Base-by-base conservation (phyloP, 2,888 invertebrate species). In the Fragum whitleyi region DNA sequence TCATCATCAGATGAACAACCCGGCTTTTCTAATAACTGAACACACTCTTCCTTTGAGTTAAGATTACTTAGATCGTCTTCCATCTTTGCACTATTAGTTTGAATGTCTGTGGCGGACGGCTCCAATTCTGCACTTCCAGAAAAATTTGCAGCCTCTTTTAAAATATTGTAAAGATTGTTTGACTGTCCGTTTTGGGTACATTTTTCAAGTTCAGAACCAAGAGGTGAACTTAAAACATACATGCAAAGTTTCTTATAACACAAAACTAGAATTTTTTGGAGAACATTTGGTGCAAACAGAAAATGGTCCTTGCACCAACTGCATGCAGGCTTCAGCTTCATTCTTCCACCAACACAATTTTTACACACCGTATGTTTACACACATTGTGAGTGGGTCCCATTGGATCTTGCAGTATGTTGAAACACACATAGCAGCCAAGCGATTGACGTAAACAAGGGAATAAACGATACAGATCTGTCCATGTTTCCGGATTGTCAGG, bases 291-390 rank as follows among this genome's bases (percentile, higher is more conserved):
- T 72, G 96, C 95, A 93, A 97, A 98, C 84, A 96, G 96, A 53
- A 96, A 96, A 91, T 97, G 97, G 91, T 97, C 97, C 93, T 96
- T 96, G 94, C 98, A 98, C 96, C 96, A 96, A 88, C 96, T 95
- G 93, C 98, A 98, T 0, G 96, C 96, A 0, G 97, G 97, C 92
- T 97, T 97, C 68, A 98, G 95, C 93, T 96, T 96, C 94, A 97
- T 97, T 88, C 96, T 96, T 3, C 97, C 97, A 65, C 97, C 97
- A 92, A 96, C 95, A 93, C 98, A 98, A 72, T 95, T 95, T 89
- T 96, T 96, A 94, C 98, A 98, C 53, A 98, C 97, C 94, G 97
- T 97, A 94, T 98, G 98, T 93, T 97, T 97, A 94, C 98, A 98
- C 85, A 96, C 96, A 74, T 87, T 89, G 89, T 96, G 96, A 26